Base-by-base conservation (phyloP, 2,888 invertebrate genomes). In the Cephus rjabovi region DNA sequence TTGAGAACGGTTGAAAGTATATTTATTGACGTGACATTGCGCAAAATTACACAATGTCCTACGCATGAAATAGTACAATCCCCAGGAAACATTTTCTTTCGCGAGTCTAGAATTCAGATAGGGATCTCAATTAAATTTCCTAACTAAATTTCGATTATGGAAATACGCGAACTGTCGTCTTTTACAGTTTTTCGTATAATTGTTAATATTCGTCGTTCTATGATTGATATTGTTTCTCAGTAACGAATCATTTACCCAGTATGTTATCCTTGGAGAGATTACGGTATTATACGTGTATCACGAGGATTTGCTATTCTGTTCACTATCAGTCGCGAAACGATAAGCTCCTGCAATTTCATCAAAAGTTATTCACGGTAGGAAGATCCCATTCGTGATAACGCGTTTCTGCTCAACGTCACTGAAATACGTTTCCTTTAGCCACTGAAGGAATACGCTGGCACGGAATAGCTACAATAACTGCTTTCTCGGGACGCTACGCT, bases 321-420 rank as follows among this genome's bases (percentile, higher is more conserved):
- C 40, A 9, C 1, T 23, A 23, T 56, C 40, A 56, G 40, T 56
- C 23, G 40, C 40, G 40, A 56, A 56, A 56, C 40, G 40, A 56
- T 56, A 56, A 56, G 23, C 23, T 56, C 23, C 23, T 23, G 23
- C 40, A 56, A 56, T 56, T 56, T 56, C 15, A 56, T 56, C 40
- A 56, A 56, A 56, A 56, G 40, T 56, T 56, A 56, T 23, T 56
- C 40, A 56, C 40, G 40, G 23, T 23, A 9, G 40, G 40, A 56
- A 9, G 40, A 56, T 56, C 40, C 23, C 40, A 56, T 56, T 74
- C 23, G 73, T 37, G 79, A 30, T 12, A 69, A 77, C 80, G 80
- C 82, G 80, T 81, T 84, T 82, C 83, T 79, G 81, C 74, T 77
- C 74, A 79, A 81, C 84, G 80, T 81, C 71, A 80, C 79, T 76